Base-by-base conservation (phyloP, 1,140 invertebrate genomes). In the Drosophila tristis region DNA sequence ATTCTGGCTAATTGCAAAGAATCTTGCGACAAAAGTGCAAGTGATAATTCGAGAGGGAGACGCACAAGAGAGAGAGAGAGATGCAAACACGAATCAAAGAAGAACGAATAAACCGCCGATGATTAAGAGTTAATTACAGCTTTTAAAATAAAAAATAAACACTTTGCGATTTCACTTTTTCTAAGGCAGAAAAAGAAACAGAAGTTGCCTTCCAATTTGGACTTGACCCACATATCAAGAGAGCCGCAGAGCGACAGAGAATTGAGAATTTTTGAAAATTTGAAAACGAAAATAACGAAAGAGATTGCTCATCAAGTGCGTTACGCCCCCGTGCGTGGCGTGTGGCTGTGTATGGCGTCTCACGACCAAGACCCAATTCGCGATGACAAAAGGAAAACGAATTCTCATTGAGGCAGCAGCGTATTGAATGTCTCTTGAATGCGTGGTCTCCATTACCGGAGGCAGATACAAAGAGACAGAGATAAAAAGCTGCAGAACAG, bases 101-200 rank as follows among this genome's bases (percentile, higher is more conserved):
- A 42, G 48, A 57, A 43, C 45, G 29, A 59, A 45, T 31, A 47
- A 65, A 55, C 67, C 66, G 51, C 16, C 64, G 56, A 81, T 87
- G 66, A 72, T 87, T 87, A 89, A 79, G 66, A 84, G 45, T 84
- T 87, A 87, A 87, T 89, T 84, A 62, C 79, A 79, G 51, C 76
- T 76, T 50, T 79, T 31, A 31, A 31, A 31, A 7, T 2, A 9
- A 31, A 67, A 56, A 72, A 58, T 59, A 61, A 60, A 13, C 65
- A 75, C 59, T 74, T 74, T 67, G 75, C 76, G 84, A 87, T 87
- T 87, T 87, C 84, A 87, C 84, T 87, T 86, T 87, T 87, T 81
- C 66, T 64, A 66, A 67, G 35, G 60, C 54, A 74, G 50, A 67
- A 65, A 73, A 59, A 64, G 29, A 50, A 77, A 59, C 43, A 47